Base-by-base conservation (phyloP, 2,113 vertebrate genomes). In the Lepisosteus osseus region DNA sequence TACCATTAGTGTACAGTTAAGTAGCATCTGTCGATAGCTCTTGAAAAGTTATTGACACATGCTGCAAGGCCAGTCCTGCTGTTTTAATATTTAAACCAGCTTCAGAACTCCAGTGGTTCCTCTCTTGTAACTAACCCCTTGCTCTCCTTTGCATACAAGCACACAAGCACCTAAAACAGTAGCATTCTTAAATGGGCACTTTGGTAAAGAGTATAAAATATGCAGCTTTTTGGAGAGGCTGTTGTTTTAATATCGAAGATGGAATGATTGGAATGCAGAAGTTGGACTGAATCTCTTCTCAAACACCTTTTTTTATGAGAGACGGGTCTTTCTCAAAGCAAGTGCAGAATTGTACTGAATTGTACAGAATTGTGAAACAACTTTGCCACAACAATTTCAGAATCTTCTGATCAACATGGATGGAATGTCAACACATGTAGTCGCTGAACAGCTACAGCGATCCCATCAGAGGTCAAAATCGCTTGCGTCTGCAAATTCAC, bases 151-250 rank as follows among this genome's bases (percentile, higher is more conserved):
- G 29, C 29, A 29, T 29, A 29, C 29, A 29, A 29, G 29, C 29
- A 29, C 75, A 29, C 29, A 29, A 29, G 29, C 29, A 29, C 75
- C 79, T 57, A 67, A 73, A 79, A 82, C 83, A 85, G 83, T 87
- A 82, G 79, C 72, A 85, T 84, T 82, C 83, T 85, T 45, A 45
- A 73, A 77, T 77, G 74, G 75, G 74, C 70, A 68, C 67, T 55
- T 77, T 71, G 3, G 45, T 74, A 75, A 80, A 82, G 76, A 81
- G 80, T 73, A 76, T 74, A 56, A 42, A 12, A 51, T 51, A 51
- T 51, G 9, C 47, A 51, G 9, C 47, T 51, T 9, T 51, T 51
- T 51, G 47, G 47, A 9, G 47, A 5, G 5, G 47, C 47, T 51
- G 29, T 29, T 51, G 47, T 51, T 51, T 51, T 29, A 29, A 29